Conservation (phyloP, 2,888 invertebrate genomes). For the Tachina fera region DNA sequence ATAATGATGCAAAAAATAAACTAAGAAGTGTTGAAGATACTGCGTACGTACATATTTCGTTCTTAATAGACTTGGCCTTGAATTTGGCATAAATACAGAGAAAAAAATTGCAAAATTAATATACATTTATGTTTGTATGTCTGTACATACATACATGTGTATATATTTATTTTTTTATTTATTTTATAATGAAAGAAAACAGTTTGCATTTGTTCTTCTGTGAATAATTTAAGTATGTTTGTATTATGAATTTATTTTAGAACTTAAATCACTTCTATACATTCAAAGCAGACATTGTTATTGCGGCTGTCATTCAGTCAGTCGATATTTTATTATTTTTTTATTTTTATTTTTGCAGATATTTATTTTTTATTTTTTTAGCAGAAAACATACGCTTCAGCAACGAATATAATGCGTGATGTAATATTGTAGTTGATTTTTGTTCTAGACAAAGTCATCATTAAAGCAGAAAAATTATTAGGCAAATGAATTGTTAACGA, state of each 20-base stretch:
- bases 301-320: neutral
- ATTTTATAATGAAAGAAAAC: constrained; percentile 27
- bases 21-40: neutral
- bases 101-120: constrained; percentile 9
- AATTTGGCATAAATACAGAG: constrained; percentile 44
- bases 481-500: neutral
- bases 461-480: constrained; percentile 1
- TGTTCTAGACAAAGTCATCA: constrained; percentile 33
- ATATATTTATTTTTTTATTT: constrained; percentile 10
- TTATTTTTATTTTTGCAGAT: neutral
- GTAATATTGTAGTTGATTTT: constrained; percentile 21
- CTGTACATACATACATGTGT: neutral
- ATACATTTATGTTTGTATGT: neutral
- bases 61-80: constrained; percentile 53
- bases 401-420: constrained; percentile 35
- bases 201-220: constrained; percentile 21
- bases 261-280: constrained; percentile 16
- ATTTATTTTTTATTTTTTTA: constrained; percentile 7
- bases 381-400: constrained; percentile 6
- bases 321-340: neutral
- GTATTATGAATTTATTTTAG: constrained; percentile 6
- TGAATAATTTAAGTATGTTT: constrained; percentile 16
- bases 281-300: constrained; percentile 14
- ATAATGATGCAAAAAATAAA: constrained; percentile 12
- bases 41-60: constrained; percentile 39